A percentile compares a stretch with the other conserved stretches of the same genome.
These are phyloP conservation scores for Caenorhabditis uteleia DNA, from an alignment of 2,888 invertebrate genomes.

Conservation along the genomic window DNA sequence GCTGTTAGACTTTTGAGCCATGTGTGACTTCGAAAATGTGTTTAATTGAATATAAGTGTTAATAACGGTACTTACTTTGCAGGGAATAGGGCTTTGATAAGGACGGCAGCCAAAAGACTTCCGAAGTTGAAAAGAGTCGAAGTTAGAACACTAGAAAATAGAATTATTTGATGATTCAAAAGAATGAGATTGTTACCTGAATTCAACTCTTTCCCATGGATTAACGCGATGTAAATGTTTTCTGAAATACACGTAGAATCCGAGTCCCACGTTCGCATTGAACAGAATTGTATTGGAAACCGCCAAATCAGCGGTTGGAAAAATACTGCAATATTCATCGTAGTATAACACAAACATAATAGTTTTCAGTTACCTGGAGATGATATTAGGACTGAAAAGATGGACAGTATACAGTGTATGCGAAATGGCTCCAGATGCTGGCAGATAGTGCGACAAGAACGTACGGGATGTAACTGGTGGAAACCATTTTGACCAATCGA, in stretches of 20 bases:
- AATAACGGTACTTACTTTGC: conserved; percentile 71
- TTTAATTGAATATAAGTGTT: neutral
- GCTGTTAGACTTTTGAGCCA: conserved; percentile 78
- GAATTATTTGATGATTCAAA: no score
- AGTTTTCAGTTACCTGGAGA: conserved; percentile 32
- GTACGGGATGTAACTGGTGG: conserved; percentile 50
- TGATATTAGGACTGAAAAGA: conserved; percentile 60
- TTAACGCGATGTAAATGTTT: conserved; percentile 56
- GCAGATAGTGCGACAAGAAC: conserved; percentile 60
- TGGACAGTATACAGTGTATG: conserved; percentile 63
- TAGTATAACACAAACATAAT: neutral
- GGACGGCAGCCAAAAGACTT: conserved; percentile 86
- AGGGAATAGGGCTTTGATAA: conserved; percentile 81
- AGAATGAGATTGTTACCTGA: conserved; percentile 45
- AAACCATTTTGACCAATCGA: conserved; percentile 47
- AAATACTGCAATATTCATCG: conserved; percentile 64
- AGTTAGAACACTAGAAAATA: conserved; percentile 69
- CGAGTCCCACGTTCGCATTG: conserved; percentile 82
- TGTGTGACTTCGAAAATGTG: conserved; percentile 36
- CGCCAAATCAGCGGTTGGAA: conserved; percentile 69
- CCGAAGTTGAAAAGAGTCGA: conserved; percentile 85
- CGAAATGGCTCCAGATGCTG: conserved; percentile 60
- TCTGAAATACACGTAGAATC: conserved; percentile 77
- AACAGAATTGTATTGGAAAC: conserved; percentile 79
- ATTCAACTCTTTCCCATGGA: conserved; percentile 66